These are phyloP conservation scores for Miichthys miiuy DNA, from an alignment of 2,797 vertebrate species.

Conservation along the genomic window DNA sequence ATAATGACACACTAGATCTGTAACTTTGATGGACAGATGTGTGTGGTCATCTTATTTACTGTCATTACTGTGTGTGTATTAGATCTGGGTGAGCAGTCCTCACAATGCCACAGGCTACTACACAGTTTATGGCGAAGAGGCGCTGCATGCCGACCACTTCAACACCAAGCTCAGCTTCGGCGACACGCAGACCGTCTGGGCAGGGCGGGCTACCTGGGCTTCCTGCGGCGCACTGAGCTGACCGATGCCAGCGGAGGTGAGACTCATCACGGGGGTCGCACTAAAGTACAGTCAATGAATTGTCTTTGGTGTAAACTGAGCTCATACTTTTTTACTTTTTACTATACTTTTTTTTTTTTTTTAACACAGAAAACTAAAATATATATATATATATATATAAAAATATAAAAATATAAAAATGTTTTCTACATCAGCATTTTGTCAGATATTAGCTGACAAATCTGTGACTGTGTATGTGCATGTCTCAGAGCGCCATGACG, in stretches of 20 bases:
- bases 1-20: neutral
- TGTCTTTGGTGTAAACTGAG: neutral
- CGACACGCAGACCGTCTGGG: slow-evolving; percentile 95
- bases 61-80: slow-evolving; percentile 9
- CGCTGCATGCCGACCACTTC: slow-evolving; percentile 95
- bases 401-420: too few relatives aligned
- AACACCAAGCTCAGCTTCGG: slow-evolving; percentile 95
- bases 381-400: too few relatives aligned
- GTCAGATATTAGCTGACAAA: neutral
- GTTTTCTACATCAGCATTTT: too few relatives aligned
- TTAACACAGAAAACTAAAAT: too few relatives aligned
- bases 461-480: slow-evolving; percentile 12
- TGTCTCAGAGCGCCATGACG: slow-evolving; percentile 90
- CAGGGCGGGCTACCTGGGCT: slow-evolving; percentile 96
- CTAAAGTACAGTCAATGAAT: neutral
- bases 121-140: slow-evolving; percentile 95
- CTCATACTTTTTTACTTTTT: too few relatives aligned
- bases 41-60: neutral
- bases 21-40: neutral
- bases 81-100: slow-evolving; percentile 98
- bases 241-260: slow-evolving; percentile 96
- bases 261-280: neutral
- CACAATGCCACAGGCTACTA: slow-evolving; percentile 97
- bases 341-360: neutral
- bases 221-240: slow-evolving; percentile 95